A percentile compares a stretch with the other conserved stretches of the same genome.
Evolutionary conservation across 2,113 vertebrate species (phyloP).

Genomic region (Talpa occidentalis): DNA sequence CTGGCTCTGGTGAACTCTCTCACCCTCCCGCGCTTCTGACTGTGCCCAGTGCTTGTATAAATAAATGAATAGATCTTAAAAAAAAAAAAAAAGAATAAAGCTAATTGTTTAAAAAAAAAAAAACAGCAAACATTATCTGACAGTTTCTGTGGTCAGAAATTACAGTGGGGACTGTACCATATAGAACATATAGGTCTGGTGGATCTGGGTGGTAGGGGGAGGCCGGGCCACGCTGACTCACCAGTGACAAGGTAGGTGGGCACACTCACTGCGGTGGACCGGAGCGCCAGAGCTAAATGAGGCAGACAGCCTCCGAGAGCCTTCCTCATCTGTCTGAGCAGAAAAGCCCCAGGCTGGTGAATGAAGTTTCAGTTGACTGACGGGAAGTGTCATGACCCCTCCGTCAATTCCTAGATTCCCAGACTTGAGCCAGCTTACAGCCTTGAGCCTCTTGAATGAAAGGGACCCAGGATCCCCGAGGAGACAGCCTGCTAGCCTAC

Average conservation of each 20-base stretch:
- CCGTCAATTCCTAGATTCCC: not conserved
- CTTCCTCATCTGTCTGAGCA: too few relatives aligned
- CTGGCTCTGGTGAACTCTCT: too few relatives aligned
- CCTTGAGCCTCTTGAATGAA: not conserved
- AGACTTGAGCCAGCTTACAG: not conserved
- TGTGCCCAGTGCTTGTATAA: too few relatives aligned
- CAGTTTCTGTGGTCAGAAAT: not conserved
- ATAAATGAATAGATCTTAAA: too few relatives aligned
- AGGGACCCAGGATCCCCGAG: not conserved
- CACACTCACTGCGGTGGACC: accelerated
- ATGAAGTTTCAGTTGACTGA: too few relatives aligned
- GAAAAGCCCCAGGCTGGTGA: not conserved
- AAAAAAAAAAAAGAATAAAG: too few relatives aligned
- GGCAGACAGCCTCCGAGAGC: not conserved
- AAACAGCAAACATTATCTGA: too few relatives aligned
- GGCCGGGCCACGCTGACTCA: not conserved
- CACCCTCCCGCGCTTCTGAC: too few relatives aligned
- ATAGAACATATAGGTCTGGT: not conserved
- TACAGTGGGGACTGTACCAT: not conserved
- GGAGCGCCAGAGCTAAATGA: not conserved
- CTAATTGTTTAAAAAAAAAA: too few relatives aligned
- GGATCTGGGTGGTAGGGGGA: not conserved
- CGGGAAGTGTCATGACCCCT: not conserved
- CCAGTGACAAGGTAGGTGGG: not conserved
- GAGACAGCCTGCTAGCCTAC: not conserved